Conservation (phyloP, 2,113 vertebrate species). For the Lepus americanus region DNA sequence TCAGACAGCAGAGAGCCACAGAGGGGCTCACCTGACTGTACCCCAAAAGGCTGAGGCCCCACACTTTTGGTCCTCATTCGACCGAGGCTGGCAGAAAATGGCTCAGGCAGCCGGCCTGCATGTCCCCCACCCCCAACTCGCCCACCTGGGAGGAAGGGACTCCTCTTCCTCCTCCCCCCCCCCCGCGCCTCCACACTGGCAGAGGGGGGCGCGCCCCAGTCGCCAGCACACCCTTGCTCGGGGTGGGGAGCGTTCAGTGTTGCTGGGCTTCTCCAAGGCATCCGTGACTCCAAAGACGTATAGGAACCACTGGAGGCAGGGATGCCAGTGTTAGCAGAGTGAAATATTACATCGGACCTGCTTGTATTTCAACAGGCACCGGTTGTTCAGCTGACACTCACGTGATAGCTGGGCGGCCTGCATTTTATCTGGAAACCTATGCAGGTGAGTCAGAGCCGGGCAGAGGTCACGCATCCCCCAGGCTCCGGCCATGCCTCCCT, state of each 20-base stretch:
- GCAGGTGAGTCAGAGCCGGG: neutral
- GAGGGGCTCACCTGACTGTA: neutral
- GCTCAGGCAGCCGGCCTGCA: neutral
- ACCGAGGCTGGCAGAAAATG: no score
- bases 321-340: conserved; percentile 42
- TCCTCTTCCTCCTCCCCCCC: neutral
- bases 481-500: neutral
- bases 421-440: neutral
- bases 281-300: conserved; percentile 44
- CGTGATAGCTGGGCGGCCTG: neutral
- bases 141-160: neutral
- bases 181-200: neutral
- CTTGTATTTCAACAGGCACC: neutral
- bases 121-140: neutral
- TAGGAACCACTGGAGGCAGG: neutral
- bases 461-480: neutral
- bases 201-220: neutral
- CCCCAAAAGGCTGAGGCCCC: neutral
- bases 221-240: neutral
- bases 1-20: conserved; percentile 14
- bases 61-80: neutral
- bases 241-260: neutral
- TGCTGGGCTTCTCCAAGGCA: conserved; percentile 42
- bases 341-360: neutral
- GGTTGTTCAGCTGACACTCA: neutral